Evolutionary conservation across 2,113 vertebrate genomes (phyloP).

Genomic region (Pycnonotus jocosus): DNA sequence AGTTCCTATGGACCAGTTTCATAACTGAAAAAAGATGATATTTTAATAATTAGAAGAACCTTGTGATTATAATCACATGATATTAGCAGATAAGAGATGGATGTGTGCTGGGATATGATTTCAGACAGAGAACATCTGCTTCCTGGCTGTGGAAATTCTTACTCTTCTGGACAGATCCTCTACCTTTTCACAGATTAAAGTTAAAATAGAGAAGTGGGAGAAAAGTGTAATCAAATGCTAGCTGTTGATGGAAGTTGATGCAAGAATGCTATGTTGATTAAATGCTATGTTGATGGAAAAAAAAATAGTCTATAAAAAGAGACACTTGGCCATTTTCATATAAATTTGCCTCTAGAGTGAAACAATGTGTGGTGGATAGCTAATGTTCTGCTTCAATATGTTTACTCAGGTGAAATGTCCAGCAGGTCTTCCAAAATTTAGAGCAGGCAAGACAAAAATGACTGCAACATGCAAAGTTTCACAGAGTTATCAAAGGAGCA

Average conservation of each 20-base stretch:
- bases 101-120: neutral
- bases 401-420: neutral
- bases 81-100: neutral
- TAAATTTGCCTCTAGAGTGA: neutral
- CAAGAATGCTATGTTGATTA: too few relatives aligned
- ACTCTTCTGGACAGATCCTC: neutral
- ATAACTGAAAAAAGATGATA: neutral
- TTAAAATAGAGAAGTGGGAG: neutral
- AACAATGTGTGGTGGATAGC: neutral
- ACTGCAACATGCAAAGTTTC: neutral
- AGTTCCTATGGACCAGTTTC: neutral
- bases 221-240: neutral
- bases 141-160: neutral
- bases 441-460: neutral
- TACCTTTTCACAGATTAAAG: neutral
- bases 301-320: neutral
- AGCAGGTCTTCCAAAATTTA: neutral
- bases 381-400: neutral
- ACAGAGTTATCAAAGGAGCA: neutral
- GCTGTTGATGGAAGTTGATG: neutral
- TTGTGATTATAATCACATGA: neutral
- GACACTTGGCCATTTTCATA: neutral
- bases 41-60: neutral
- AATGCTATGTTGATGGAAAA: neutral
- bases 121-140: neutral